A percentile compares a stretch with the other conserved stretches of the same genome.
Evolutionary conservation across 2,113 vertebrate genomes (phyloP).

Genomic region (Microcebus griseorufus): DNA sequence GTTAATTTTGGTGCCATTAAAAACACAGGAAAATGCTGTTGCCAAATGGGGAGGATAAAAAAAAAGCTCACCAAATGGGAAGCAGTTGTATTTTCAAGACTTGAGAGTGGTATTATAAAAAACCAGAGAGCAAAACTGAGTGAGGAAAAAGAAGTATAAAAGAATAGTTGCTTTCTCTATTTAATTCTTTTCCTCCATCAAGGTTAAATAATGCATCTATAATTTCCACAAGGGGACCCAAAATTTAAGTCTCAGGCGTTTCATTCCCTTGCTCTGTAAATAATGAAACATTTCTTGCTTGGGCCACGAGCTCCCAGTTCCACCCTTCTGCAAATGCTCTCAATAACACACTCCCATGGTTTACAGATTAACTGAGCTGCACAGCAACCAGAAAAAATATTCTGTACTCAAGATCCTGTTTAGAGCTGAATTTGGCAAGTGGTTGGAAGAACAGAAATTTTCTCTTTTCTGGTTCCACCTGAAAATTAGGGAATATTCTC

Average conservation of each 20-base stretch:
- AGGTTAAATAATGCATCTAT: not conserved
- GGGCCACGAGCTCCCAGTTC: not conserved
- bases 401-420: slow-evolving; percentile 67
- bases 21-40: slow-evolving; percentile 71
- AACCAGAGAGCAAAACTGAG: slow-evolving; percentile 48
- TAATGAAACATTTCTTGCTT: slow-evolving; percentile 16
- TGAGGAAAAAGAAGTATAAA: not conserved
- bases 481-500: slow-evolving; percentile 24
- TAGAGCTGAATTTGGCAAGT: slow-evolving; percentile 66
- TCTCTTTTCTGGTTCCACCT: slow-evolving; percentile 64
- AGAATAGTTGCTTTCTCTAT: not conserved
- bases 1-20: slow-evolving; percentile 73
- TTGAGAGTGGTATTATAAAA: not conserved
- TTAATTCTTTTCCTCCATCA: not conserved
- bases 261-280: slow-evolving; percentile 26
- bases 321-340: slow-evolving; percentile 39
- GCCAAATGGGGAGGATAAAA: slow-evolving; percentile 56
- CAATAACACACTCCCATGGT: slow-evolving; percentile 5
- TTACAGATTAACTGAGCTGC: slow-evolving; percentile 58
- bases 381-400: slow-evolving; percentile 29
- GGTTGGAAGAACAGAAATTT: slow-evolving; percentile 46
- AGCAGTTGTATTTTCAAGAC: slow-evolving; percentile 73
- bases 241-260: not conserved
- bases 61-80: slow-evolving; percentile 59
- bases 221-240: not conserved